Evolutionary conservation across 1,140 invertebrate species (phyloP).

Genomic region (Hormaphis cornu): DNA sequence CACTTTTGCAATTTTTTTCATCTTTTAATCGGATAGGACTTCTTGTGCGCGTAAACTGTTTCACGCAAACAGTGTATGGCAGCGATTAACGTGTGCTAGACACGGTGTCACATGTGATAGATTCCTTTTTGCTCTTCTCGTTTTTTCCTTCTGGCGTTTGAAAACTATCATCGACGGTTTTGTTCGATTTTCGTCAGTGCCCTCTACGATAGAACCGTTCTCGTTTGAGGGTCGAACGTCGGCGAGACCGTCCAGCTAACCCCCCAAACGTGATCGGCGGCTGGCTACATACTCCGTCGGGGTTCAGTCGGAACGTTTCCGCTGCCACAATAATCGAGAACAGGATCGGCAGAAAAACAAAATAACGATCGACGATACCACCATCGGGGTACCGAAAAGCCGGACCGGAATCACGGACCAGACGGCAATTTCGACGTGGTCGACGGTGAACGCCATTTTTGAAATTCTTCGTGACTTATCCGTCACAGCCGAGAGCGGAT

Average conservation of each 20-base stretch:
- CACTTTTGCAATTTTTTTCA: too few species aligned
- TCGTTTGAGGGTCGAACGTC: conserved; percentile 47
- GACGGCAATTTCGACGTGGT: too few species aligned
- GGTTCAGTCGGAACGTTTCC: too few species aligned
- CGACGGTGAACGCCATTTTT: too few species aligned
- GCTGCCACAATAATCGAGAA: conserved; percentile 34
- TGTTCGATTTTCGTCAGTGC: conserved; percentile 42
- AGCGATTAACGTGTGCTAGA: too few species aligned
- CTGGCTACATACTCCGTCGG: too few species aligned
- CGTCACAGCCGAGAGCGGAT: too few species aligned
- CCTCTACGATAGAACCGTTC: conserved; percentile 46
- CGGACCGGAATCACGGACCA: conserved; percentile 37
- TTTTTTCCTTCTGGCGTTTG: not conserved
- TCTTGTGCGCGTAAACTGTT: too few species aligned
- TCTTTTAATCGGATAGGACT: too few species aligned
- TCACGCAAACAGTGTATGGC: too few species aligned
- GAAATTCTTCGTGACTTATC: too few species aligned
- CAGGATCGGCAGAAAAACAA: conserved; percentile 33
- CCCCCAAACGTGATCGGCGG: conserved; percentile 64
- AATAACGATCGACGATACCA: conserved; percentile 36
- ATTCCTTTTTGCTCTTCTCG: not conserved
- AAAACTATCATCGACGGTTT: not conserved
- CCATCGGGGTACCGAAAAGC: conserved; percentile 46
- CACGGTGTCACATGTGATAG: too few species aligned
- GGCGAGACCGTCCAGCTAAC: conserved; percentile 45